A percentile compares a stretch with the other conserved stretches of the same genome.
These are phyloP conservation scores for Oegoconia quadripuncta DNA, from an alignment of 2,888 invertebrate genomes.

Conservation along the genomic window DNA sequence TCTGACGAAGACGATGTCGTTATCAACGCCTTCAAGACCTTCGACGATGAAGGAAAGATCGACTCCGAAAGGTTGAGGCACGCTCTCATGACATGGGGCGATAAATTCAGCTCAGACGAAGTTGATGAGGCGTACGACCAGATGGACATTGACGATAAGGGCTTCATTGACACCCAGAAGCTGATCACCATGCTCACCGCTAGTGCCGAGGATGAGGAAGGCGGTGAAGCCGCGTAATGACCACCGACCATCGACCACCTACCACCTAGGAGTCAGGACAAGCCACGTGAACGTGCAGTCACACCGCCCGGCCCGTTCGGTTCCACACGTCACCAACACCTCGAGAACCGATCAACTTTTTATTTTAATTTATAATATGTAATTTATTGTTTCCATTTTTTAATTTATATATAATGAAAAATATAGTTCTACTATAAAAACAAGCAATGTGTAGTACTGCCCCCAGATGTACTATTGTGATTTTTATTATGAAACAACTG, in stretches of 20 bases:
- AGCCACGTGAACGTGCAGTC: slow-evolving; percentile 26
- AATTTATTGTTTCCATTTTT: slow-evolving; percentile 78
- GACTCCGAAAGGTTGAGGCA: slow-evolving; percentile 94
- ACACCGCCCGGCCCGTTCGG: slow-evolving; percentile 48
- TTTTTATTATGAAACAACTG: slow-evolving; percentile 7
- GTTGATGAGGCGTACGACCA: slow-evolving; percentile 95
- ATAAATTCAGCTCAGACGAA: slow-evolving; percentile 93
- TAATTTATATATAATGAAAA: slow-evolving; percentile 75
- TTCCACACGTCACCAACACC: slow-evolving; percentile 43
- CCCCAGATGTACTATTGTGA: slow-evolving; percentile 30
- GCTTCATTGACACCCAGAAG: slow-evolving; percentile 92
- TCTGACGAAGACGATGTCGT: slow-evolving; percentile 96
- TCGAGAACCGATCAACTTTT: slow-evolving; percentile 60
- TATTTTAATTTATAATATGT: slow-evolving; percentile 59
- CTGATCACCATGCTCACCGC: slow-evolving; percentile 94
- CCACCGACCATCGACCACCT: slow-evolving; percentile 25
- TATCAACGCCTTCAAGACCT: slow-evolving; percentile 94
- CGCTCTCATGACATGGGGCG: slow-evolving; percentile 95
- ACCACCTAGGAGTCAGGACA: slow-evolving; percentile 21
- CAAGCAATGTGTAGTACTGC: slow-evolving; percentile 53
- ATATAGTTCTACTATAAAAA: slow-evolving; percentile 74
- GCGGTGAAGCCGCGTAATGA: slow-evolving; percentile 71
- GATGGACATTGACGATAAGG: slow-evolving; percentile 94
- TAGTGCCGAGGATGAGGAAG: slow-evolving; percentile 90
- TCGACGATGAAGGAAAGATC: slow-evolving; percentile 93